Evolutionary conservation across 2,888 invertebrate species (phyloP).

Genomic region (Latrodectus hesperus): DNA sequence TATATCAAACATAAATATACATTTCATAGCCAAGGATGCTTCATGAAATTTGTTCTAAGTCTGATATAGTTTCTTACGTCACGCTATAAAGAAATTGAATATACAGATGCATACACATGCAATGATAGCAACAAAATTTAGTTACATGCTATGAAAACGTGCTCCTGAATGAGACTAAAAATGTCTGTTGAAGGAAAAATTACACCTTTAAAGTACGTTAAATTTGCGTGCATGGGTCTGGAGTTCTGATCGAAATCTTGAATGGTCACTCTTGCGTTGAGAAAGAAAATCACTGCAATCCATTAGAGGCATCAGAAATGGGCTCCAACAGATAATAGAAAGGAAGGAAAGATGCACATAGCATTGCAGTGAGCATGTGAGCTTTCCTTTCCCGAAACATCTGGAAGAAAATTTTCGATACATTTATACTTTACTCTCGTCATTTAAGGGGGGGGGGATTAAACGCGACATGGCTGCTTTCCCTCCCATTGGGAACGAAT

Average conservation of each 20-base stretch:
- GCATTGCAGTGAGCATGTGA: slow-evolving; percentile 42
- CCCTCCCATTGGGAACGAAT: slow-evolving; percentile 10
- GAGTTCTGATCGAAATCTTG: slow-evolving; percentile 37
- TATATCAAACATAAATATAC: no score
- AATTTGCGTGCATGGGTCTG: no score
- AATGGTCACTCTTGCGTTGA: slow-evolving; percentile 30
- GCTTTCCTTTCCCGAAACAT: slow-evolving; percentile 41
- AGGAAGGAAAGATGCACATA: slow-evolving; percentile 16
- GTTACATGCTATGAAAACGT: no score
- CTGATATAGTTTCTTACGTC: no score
- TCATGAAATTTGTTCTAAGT: no score
- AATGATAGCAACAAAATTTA: no score
- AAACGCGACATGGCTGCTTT: slow-evolving; percentile 46
- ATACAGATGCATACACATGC: no score
- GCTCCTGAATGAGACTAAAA: no score
- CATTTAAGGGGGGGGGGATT: slow-evolving; percentile 39
- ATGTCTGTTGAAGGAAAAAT: no score
- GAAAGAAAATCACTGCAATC: slow-evolving; percentile 43
- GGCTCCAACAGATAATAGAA: slow-evolving; percentile 31
- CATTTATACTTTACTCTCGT: slow-evolving; percentile 54
- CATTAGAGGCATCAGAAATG: slow-evolving; percentile 52
- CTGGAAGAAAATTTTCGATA: slow-evolving; percentile 57
- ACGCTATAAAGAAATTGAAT: no score
- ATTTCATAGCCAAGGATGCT: no score
- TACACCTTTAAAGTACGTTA: no score